Evolutionary conservation across 2,797 vertebrate species (phyloP).

Genomic region (Helarctos malayanus): DNA sequence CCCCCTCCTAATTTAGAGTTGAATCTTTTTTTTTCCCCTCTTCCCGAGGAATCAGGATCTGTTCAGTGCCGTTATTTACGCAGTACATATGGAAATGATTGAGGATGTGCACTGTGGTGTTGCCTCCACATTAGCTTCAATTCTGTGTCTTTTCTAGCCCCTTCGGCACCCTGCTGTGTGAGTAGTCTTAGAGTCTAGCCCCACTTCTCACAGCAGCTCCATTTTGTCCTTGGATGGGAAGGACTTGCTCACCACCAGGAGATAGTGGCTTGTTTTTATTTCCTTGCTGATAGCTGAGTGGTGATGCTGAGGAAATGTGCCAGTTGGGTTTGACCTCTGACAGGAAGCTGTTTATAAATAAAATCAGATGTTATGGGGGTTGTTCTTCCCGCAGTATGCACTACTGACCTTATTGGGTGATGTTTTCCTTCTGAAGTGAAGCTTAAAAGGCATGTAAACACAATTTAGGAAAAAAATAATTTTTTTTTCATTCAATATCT

Average conservation of each 20-base stretch:
- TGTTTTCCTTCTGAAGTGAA: constrained; percentile 42
- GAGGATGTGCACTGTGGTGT: neutral
- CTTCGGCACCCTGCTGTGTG: neutral
- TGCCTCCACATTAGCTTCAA: neutral
- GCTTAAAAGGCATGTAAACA: neutral
- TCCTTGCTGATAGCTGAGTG: constrained; percentile 3
- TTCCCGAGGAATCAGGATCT: neutral
- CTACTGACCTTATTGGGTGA: neutral
- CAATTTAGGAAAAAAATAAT: neutral
- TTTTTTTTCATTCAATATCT: neutral
- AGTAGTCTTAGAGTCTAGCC: neutral
- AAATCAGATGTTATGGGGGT: neutral
- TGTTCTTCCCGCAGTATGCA: neutral
- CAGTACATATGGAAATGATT: neutral
- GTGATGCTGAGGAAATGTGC: neutral
- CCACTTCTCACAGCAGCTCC: neutral
- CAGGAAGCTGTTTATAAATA: constrained; percentile 31
- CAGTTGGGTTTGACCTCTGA: neutral
- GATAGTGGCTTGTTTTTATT: constrained; percentile 23
- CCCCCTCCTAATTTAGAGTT: neutral
- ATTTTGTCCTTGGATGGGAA: neutral
- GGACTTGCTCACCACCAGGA: neutral
- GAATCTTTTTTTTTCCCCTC: neutral
- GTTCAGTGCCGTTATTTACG: neutral
- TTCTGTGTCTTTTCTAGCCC: neutral